Conservation (phyloP, 2,113 vertebrate genomes). For the Ginglymostoma cirratum region DNA sequence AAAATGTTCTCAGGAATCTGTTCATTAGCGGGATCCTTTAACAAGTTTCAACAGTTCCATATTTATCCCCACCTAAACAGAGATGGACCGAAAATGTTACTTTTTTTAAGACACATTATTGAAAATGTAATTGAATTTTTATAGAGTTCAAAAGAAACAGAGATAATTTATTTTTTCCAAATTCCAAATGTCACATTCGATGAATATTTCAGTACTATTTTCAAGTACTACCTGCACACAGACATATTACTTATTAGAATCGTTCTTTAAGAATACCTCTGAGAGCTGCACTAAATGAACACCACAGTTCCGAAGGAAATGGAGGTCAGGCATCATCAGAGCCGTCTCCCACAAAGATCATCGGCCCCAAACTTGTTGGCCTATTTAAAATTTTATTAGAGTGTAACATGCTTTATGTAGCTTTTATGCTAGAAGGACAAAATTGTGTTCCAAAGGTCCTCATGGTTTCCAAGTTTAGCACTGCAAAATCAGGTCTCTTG, state of each 20-base stretch:
- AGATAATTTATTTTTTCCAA: constrained; percentile 35
- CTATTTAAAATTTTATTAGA: not conserved
- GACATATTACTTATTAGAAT: not conserved
- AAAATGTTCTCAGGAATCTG: not conserved
- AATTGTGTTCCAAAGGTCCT: not conserved
- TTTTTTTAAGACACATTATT: not conserved
- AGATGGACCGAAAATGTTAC: not conserved
- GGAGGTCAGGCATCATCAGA: too few species aligned
- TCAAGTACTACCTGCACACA: not conserved
- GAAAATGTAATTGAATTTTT: constrained; percentile 28
- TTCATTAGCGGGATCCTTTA: not conserved
- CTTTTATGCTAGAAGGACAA: not conserved
- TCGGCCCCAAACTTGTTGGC: too few species aligned
- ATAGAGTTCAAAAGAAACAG: constrained; percentile 1
- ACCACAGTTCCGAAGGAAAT: too few species aligned
- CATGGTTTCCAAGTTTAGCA: not conserved
- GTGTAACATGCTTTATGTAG: not conserved
- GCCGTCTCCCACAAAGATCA: too few species aligned
- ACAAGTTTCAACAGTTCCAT: not conserved
- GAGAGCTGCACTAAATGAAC: not conserved
- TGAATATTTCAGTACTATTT: not conserved
- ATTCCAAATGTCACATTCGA: not conserved
- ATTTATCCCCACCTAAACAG: not conserved
- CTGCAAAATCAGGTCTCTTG: not conserved
- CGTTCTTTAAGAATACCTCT: not conserved